Evolutionary conservation across 1,140 invertebrate genomes (phyloP).

Genomic region (Dufourea novaeangliae): DNA sequence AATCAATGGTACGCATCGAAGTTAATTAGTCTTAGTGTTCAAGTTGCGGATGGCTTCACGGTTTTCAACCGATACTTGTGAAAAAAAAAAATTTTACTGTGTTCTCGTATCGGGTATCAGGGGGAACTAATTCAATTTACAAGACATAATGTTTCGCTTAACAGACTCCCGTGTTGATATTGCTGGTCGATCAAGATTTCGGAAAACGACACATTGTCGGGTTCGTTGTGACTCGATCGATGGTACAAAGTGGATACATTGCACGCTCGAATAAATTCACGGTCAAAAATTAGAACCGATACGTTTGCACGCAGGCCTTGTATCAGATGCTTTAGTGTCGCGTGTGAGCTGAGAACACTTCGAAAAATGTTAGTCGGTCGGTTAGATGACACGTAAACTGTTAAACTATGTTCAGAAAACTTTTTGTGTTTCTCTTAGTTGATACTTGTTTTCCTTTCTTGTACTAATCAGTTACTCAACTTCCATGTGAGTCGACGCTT

Average conservation of each 20-base stretch:
- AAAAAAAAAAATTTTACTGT: not conserved
- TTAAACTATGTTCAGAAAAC: no score
- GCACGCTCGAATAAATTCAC: not conserved
- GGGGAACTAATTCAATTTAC: not conserved
- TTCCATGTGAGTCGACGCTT: no score
- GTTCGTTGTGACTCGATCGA: not conserved
- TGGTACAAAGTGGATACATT: conserved; percentile 4
- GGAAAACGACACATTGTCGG: not conserved
- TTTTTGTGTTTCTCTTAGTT: no score
- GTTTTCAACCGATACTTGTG: no score
- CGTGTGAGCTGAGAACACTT: not conserved
- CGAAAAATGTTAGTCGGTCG: no score
- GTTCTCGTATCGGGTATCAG: not conserved
- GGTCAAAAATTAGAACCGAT: conserved; percentile 13
- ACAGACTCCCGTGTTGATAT: not conserved
- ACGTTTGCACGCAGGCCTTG: not conserved
- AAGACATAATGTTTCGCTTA: not conserved
- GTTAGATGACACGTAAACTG: no score
- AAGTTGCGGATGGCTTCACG: not conserved
- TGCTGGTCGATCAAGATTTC: not conserved
- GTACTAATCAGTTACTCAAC: no score
- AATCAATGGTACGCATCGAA: not conserved
- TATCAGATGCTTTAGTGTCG: not conserved
- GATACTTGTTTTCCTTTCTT: no score
- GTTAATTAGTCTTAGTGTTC: no score